Conservation (phyloP, 2,797 vertebrate genomes). For the Leptoclinus maculatus region DNA sequence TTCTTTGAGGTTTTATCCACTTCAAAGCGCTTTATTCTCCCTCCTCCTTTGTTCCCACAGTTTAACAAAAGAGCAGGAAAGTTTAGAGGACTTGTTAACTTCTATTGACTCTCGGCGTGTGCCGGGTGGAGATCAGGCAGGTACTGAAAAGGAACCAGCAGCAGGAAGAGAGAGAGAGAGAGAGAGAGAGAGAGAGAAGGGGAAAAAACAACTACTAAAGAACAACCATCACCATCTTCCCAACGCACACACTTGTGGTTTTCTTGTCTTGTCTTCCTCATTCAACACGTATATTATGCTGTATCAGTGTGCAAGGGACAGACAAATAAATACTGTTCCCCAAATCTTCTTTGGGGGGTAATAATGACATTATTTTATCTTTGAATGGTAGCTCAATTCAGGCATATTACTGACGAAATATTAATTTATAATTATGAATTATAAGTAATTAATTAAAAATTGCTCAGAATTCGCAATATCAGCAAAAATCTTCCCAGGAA, state of each 20-base stretch:
- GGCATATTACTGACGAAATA: neutral
- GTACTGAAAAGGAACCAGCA: slow-evolving; percentile 98
- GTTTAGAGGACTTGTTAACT: slow-evolving; percentile 99
- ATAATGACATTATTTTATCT: neutral
- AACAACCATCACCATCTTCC: slow-evolving; percentile 83
- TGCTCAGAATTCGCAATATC: neutral
- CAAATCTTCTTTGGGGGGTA: neutral
- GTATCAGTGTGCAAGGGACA: neutral
- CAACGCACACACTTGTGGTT: slow-evolving; percentile 81
- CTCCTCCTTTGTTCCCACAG: slow-evolving; percentile 87
- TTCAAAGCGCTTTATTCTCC: slow-evolving; percentile 96
- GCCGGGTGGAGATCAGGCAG: slow-evolving; percentile 98
- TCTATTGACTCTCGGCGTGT: slow-evolving; percentile 99
- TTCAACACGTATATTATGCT: slow-evolving; percentile 15
- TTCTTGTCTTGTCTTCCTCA: slow-evolving; percentile 13
- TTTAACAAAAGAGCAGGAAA: slow-evolving; percentile 95
- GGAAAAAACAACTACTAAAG: slow-evolving; percentile 72
- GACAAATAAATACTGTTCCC: neutral
- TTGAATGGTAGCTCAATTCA: neutral
- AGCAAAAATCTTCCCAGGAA: neutral
- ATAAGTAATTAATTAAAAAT: neutral
- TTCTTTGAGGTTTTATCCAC: slow-evolving; percentile 91
- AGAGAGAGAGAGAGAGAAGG: slow-evolving; percentile 8
- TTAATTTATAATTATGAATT: neutral
- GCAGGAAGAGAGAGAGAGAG: slow-evolving; percentile 83